These are phyloP conservation scores for Apistogramma diplotaenia DNA, from an alignment of 2,113 vertebrate species.

Conservation along the genomic window DNA sequence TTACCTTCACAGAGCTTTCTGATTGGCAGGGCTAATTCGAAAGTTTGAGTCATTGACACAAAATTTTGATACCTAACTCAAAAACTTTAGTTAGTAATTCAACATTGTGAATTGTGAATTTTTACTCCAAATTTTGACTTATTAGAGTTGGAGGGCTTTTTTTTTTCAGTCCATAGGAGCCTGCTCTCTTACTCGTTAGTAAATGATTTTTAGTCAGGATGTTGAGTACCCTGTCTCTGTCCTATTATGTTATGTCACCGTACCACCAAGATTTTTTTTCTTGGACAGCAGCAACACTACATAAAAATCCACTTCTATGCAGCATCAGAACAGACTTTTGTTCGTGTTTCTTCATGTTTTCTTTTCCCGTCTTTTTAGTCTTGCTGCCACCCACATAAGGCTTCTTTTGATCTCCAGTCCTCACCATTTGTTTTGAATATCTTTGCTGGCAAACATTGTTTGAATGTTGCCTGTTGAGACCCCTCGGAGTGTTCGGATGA, in stretches of 20 bases:
- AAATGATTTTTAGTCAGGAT: neutral
- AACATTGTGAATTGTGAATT: too few species aligned
- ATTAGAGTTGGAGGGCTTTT: too few species aligned
- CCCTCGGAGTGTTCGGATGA: neutral
- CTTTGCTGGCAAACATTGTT: conserved; percentile 17
- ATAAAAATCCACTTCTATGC: neutral
- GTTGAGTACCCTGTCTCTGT: neutral
- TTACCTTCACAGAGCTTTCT: too few species aligned
- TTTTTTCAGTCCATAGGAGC: too few species aligned
- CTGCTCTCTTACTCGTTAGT: neutral
- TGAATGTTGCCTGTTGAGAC: conserved; percentile 3
- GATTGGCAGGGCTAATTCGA: too few species aligned
- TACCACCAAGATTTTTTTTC: neutral
- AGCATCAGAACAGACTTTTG: neutral
- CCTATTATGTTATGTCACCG: too few species aligned
- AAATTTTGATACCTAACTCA: too few species aligned
- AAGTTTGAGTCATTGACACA: too few species aligned
- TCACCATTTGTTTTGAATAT: conserved; percentile 30
- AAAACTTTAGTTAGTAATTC: too few species aligned
- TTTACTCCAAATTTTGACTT: too few species aligned
- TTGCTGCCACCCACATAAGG: conserved; percentile 9
- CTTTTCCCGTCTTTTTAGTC: neutral
- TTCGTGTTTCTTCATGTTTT: conserved; percentile 20
- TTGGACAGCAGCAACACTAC: neutral
- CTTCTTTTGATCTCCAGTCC: neutral